phyloP scores from a whole-genome alignment of 2,113 vertebrate species.

The Monarcha castaneiventris region DNA sequence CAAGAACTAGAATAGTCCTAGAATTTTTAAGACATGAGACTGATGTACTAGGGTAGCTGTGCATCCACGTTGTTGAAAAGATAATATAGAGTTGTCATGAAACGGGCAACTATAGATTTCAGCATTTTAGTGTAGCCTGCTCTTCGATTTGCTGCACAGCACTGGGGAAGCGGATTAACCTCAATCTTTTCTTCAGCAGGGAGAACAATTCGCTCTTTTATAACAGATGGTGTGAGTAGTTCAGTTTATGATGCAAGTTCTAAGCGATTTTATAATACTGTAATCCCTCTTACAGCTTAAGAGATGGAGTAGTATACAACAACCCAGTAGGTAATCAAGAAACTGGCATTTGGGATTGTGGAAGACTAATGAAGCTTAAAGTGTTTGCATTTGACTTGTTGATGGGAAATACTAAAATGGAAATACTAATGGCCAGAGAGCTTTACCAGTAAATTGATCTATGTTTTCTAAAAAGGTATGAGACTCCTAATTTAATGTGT shows the following conservation, averaged over 20 bases:
- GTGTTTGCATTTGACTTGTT: not conserved
- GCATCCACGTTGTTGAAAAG: not conserved
- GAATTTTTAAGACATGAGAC: not conserved
- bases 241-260: conserved; percentile 19
- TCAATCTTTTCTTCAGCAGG: not conserved
- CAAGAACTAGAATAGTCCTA: not conserved
- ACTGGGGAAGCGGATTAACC: not conserved
- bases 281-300: not conserved
- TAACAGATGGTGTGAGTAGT: not conserved
- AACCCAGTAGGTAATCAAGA: not conserved
- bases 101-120: not conserved
- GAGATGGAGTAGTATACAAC: not conserved
- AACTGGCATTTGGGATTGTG: not conserved
- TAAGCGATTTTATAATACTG: not conserved
- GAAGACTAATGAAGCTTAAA: conserved; percentile 14
- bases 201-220: not conserved
- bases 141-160: not conserved
- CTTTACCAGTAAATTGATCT: not conserved
- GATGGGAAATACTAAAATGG: not conserved
- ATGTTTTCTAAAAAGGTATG: not conserved
- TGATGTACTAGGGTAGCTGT: not conserved
- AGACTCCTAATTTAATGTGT: not conserved
- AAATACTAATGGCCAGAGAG: not conserved
- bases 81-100: not conserved
- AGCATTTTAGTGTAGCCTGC: not conserved